Conservation (phyloP, 2,888 invertebrate genomes). For the Ormia ochracea region DNA sequence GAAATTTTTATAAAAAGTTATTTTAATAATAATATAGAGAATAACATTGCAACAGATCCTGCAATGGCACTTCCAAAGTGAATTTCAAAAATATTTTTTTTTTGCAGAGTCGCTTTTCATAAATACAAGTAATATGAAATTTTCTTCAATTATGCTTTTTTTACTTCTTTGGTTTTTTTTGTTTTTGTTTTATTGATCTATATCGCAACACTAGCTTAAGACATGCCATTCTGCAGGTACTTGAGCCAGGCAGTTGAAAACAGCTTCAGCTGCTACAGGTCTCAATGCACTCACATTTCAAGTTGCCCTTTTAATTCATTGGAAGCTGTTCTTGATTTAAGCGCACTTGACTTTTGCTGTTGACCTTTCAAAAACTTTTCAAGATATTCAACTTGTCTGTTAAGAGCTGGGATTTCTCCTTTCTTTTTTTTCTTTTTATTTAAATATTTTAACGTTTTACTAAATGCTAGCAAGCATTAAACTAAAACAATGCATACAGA, state of each 20-base stretch:
- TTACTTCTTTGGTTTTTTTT: neutral
- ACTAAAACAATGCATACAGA: neutral
- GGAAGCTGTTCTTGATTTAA: slow-evolving; percentile 62
- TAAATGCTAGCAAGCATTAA: slow-evolving; percentile 19
- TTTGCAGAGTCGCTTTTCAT: too few species aligned
- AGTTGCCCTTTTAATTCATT: slow-evolving; percentile 58
- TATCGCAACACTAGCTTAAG: slow-evolving; percentile 57
- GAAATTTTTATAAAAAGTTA: too few species aligned
- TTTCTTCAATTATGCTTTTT: too few species aligned
- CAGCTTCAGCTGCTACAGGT: neutral
- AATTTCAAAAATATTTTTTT: too few species aligned
- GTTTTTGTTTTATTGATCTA: slow-evolving; percentile 27
- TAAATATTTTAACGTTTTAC: slow-evolving; percentile 42
- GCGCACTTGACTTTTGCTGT: slow-evolving; percentile 60
- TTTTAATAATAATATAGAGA: too few species aligned
- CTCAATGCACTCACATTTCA: neutral
- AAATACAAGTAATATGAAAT: too few species aligned
- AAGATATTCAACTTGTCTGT: slow-evolving; percentile 55
- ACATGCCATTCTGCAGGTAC: slow-evolving; percentile 44
- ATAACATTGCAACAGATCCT: too few species aligned
- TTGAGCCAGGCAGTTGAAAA: slow-evolving; percentile 8
- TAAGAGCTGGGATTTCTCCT: neutral
- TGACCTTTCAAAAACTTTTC: slow-evolving; percentile 50
- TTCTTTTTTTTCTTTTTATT: neutral
- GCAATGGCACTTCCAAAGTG: too few species aligned